phyloP scores from a whole-genome alignment of 1,140 invertebrate genomes.

The Heliconius melpomene region DNA sequence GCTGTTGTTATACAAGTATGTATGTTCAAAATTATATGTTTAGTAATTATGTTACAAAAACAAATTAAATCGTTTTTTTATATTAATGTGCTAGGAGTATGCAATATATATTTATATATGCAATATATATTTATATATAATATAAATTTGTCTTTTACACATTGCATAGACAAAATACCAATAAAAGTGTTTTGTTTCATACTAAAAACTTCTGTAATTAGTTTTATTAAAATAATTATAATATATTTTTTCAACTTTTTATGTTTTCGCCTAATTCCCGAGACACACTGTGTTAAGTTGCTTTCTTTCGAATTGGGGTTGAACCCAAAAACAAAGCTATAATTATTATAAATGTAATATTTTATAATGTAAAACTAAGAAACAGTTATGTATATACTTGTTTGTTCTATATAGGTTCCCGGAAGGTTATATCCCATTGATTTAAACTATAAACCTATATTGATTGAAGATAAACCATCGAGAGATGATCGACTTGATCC shows the following conservation, averaged over 20 bases:
- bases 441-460: slow-evolving; percentile 91
- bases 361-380: background rate
- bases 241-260: too few relatives aligned
- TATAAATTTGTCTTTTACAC: too few relatives aligned
- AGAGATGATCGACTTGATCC: slow-evolving; percentile 92
- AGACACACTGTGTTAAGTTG: too few relatives aligned
- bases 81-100: too few relatives aligned
- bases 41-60: background rate
- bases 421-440: slow-evolving; percentile 96
- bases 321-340: too few relatives aligned
- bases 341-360: background rate
- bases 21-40: slow-evolving; percentile 12
- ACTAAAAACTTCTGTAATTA: too few relatives aligned
- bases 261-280: too few relatives aligned
- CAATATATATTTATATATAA: too few relatives aligned
- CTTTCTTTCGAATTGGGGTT: too few relatives aligned
- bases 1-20: slow-evolving; percentile 90
- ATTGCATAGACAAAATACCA: background rate
- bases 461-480: slow-evolving; percentile 85
- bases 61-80: too few relatives aligned
- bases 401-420: slow-evolving; percentile 86
- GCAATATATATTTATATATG: too few relatives aligned
- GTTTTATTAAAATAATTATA: too few relatives aligned
- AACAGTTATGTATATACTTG: background rate
- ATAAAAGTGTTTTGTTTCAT: background rate